These are phyloP conservation scores for Leucoraja erinaceus DNA, from an alignment of 2,113 vertebrate species.

Conservation along the genomic window DNA sequence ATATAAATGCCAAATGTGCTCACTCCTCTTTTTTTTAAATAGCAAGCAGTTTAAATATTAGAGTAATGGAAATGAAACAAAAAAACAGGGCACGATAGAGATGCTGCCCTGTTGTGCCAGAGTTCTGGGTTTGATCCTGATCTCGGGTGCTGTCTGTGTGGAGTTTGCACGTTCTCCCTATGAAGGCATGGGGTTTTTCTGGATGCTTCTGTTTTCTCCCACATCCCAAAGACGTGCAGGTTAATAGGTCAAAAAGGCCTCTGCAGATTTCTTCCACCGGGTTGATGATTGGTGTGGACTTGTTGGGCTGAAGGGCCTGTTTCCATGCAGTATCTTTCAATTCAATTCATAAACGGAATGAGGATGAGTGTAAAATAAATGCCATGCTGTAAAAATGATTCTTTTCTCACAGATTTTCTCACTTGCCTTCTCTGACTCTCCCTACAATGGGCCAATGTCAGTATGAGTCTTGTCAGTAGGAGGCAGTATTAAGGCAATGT, in stretches of 20 bases:
- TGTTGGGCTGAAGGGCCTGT: too few relatives aligned
- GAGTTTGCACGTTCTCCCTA: too few relatives aligned
- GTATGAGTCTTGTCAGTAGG: not conserved
- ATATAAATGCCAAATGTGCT: slow-evolving; percentile 68
- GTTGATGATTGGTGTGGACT: too few relatives aligned
- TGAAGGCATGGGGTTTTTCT: too few relatives aligned
- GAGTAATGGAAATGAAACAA: not conserved
- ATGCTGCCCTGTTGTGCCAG: too few relatives aligned
- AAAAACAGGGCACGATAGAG: not conserved
- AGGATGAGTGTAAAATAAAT: not conserved
- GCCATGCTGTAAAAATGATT: not conserved
- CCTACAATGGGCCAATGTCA: not conserved
- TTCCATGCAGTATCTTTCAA: too few relatives aligned
- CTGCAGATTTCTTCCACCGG: too few relatives aligned
- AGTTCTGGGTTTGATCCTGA: too few relatives aligned
- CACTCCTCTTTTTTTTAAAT: slow-evolving; percentile 60
- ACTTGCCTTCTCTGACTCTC: not conserved
- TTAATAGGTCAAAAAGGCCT: too few relatives aligned
- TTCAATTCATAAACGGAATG: not conserved
- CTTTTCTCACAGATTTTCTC: not conserved
- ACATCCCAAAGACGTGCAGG: too few relatives aligned
- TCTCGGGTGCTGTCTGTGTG: too few relatives aligned
- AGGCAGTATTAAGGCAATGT: not conserved
- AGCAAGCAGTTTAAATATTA: not conserved
- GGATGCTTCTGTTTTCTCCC: too few relatives aligned